Conservation (phyloP, 2,888 invertebrate genomes). For the Maniola hyperantus region DNA sequence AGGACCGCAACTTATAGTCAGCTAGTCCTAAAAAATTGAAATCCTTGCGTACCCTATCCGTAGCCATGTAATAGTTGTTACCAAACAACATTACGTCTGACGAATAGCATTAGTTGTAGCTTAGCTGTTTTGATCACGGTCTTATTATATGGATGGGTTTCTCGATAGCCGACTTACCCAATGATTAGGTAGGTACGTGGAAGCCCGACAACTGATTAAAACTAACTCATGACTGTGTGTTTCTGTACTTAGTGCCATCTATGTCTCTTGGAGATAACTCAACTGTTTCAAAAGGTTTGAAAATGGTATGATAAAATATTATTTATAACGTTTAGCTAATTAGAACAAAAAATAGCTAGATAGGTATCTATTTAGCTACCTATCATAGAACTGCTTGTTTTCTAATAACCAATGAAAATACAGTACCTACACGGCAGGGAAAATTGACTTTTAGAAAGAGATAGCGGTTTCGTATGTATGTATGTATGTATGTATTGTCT, state of each 20-base stretch:
- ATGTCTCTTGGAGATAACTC: neutral
- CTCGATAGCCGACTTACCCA: conserved; percentile 43
- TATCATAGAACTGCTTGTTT: too few relatives aligned
- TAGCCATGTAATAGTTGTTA: conserved; percentile 34
- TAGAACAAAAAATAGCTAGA: too few relatives aligned
- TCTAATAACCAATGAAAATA: too few relatives aligned
- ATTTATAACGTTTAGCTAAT: too few relatives aligned
- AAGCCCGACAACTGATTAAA: conserved; percentile 9
- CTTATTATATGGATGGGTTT: conserved; percentile 45
- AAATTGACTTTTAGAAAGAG: too few relatives aligned
- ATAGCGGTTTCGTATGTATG: too few relatives aligned
- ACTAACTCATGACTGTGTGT: conserved; percentile 6
- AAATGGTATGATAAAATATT: neutral
- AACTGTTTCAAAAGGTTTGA: neutral
- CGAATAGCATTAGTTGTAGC: conserved; percentile 46
- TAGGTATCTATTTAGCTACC: too few relatives aligned
- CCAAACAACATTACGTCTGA: conserved; percentile 48
- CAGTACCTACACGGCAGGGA: too few relatives aligned
- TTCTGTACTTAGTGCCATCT: neutral
- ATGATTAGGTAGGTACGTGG: conserved; percentile 32
- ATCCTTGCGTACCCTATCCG: conserved; percentile 3
- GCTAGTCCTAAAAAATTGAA: neutral
- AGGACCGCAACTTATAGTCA: too few relatives aligned
- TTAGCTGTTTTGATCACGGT: conserved; percentile 35
- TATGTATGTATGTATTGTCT: too few relatives aligned